A percentile compares a stretch with the other conserved stretches of the same genome.
These are phyloP conservation scores for Ispidina picta DNA, from an alignment of 2,797 vertebrate genomes.

Conservation along the genomic window DNA sequence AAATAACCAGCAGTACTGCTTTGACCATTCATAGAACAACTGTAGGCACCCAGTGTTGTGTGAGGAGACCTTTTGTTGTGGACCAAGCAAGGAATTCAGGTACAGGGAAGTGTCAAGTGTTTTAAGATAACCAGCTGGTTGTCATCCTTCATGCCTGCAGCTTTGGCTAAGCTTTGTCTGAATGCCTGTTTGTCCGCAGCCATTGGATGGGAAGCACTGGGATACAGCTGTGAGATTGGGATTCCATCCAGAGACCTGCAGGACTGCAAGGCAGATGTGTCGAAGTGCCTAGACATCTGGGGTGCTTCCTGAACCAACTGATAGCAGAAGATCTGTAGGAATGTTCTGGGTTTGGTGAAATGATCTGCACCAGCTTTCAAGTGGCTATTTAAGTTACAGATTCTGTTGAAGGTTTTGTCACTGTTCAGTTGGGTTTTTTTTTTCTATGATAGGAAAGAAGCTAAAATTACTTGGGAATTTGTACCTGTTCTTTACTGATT, in stretches of 20 bases:
- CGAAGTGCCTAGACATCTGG: background rate
- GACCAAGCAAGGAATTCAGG: background rate
- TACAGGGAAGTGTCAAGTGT: background rate
- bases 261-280: background rate
- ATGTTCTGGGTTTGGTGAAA: background rate
- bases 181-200: background rate
- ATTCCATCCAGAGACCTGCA: background rate
- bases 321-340: background rate
- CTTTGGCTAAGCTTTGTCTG: background rate
- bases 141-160: background rate
- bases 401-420: background rate
- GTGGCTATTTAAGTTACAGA: background rate
- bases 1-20: background rate
- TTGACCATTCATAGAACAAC: background rate
- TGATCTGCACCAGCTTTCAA: background rate
- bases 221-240: background rate
- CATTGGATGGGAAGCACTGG: fast-evolving
- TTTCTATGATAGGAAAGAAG: background rate
- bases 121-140: background rate
- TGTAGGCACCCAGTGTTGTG: background rate
- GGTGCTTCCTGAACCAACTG: background rate
- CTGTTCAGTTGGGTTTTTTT: background rate
- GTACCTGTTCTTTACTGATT: background rate
- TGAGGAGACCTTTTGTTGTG: background rate
- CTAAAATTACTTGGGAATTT: background rate